Evolutionary conservation across 2,888 invertebrate genomes (phyloP), one percentile per base, ranked within the genome.

Genomic region (Octonoba sinensis): DNA sequence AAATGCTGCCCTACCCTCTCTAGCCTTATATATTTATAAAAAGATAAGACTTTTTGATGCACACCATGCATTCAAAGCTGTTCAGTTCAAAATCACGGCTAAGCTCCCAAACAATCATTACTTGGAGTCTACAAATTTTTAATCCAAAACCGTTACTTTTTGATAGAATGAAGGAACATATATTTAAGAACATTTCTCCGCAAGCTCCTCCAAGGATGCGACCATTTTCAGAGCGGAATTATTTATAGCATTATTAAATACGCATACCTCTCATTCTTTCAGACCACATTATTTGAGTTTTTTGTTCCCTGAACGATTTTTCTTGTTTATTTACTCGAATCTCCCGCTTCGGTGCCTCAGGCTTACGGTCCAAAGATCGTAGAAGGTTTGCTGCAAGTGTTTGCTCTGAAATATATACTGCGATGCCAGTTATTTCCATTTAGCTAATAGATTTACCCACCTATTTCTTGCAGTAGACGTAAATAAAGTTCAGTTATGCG

Each of bases 201-300:
- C 47, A 47, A 66, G 66, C 51, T 73, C 56, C 73, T 54, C 62
- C 20, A 60, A 64, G 44, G 54, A 66, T 56, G 74, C 56, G 62
- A 54, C 64, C 64, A 51, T 64, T 73, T 66, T 20, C 65, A 24
- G 65, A 65, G 24, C 65, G 47, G 44, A 66, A 66, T 74, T 74
- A 66, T 74, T 74, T 74, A 74, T 65, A 66, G 62, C 54, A 66
- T 74, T 74, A 66, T 74, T 74, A 74, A 73, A 65, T 74, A 66
- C 74, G 46, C 74, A 74, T 74, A 74, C 66, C 66, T 66, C 49
- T 24, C 65, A 74, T 74, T 65, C 74, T 47, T 74, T 46, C 54
- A 44, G 8, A 36, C 54, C 36, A 36, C 36, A 36, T 36, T 36
- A 36, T 36, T 36, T 36, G 36, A 36, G 36, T 36, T 36, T 36